phyloP scores from a whole-genome alignment of 2,888 invertebrate species.

The Pterostichus niger region DNA sequence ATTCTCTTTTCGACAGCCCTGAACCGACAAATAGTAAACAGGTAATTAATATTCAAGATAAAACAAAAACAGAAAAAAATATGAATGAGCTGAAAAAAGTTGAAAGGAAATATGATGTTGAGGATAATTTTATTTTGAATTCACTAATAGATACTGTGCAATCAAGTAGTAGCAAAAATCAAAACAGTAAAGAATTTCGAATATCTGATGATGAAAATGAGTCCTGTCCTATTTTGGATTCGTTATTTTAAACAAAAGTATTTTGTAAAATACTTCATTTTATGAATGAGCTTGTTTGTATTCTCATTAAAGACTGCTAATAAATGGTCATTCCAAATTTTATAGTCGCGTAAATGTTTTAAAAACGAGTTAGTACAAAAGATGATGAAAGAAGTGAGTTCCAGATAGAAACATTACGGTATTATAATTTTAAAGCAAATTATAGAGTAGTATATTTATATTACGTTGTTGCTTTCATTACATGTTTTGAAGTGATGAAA shows the following conservation, averaged over 20 bases:
- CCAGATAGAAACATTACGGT: no score
- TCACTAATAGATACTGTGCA: conserved; percentile 49
- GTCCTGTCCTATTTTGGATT: conserved; percentile 60
- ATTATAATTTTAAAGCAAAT: no score
- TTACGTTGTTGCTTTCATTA: no score
- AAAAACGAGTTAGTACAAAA: no score
- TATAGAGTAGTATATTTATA: no score
- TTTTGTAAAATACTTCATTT: neutral
- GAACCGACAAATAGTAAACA: conserved; percentile 9
- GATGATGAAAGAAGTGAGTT: no score
- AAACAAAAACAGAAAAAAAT: conserved; percentile 10
- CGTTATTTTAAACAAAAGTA: conserved; percentile 29
- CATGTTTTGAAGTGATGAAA: no score
- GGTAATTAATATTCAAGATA: neutral
- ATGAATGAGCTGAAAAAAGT: neutral
- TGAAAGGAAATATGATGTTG: conserved; percentile 1
- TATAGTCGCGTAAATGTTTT: neutral
- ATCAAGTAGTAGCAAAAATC: conserved; percentile 1
- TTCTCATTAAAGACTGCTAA: neutral
- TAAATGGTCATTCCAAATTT: conserved; percentile 16
- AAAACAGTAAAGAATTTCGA: conserved; percentile 8
- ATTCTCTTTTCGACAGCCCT: conserved; percentile 18
- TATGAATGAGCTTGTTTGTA: neutral
- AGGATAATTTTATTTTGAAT: conserved; percentile 49
- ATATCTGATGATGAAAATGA: conserved; percentile 48